phyloP scores from a whole-genome alignment of 1,140 invertebrate species.

The Tetramorium simillimum region DNA sequence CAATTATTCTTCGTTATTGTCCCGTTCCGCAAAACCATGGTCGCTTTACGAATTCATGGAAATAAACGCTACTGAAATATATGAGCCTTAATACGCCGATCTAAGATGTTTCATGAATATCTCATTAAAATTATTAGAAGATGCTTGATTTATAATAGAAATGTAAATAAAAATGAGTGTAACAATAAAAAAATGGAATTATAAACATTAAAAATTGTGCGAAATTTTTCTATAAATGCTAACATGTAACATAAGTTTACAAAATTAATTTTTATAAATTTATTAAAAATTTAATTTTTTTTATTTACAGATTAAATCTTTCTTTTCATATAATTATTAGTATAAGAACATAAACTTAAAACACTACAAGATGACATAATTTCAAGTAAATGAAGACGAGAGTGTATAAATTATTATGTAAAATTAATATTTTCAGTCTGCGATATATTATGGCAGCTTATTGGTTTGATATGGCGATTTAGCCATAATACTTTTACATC shows the following conservation, averaged over 20 bases:
- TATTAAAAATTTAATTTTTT: background rate
- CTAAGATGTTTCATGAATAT: background rate
- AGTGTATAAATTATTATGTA: background rate
- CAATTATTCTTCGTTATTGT: slow-evolving; percentile 69
- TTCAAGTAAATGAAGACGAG: background rate
- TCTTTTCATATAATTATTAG: background rate
- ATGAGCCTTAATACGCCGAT: background rate
- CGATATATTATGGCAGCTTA: background rate
- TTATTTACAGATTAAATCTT: background rate
- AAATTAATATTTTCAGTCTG: background rate
- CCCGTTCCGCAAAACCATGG: slow-evolving; percentile 18
- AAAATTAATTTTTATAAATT: too few species aligned
- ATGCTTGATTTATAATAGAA: background rate
- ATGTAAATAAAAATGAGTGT: background rate
- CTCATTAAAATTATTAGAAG: background rate
- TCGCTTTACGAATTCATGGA: slow-evolving; percentile 59
- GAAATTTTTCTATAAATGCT: background rate
- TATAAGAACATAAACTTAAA: background rate
- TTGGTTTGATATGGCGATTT: background rate
- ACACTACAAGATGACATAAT: slow-evolving; percentile 1
- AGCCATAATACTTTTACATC: background rate
- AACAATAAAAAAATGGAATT: background rate
- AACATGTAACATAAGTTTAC: background rate
- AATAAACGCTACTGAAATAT: slow-evolving; percentile 26
- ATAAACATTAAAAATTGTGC: background rate